Evolutionary conservation across 2,888 invertebrate species (phyloP).

Genomic region (Luffia ferchaultella): DNA sequence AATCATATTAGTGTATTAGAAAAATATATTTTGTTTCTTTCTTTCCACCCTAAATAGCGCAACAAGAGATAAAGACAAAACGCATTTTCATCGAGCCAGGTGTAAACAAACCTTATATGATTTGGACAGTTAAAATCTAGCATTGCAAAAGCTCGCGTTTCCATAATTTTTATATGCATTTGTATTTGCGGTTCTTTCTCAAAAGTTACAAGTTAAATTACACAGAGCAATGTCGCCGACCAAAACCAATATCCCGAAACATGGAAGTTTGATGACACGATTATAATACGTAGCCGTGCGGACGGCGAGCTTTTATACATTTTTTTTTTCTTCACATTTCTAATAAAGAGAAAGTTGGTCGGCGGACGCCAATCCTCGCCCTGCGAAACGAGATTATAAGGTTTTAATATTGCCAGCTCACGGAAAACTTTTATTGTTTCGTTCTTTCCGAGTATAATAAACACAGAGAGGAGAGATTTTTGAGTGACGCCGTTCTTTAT

Average conservation of each 20-base stretch:
- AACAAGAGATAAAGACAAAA: too few relatives aligned
- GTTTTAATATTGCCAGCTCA: slow-evolving; percentile 47
- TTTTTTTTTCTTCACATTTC: slow-evolving; percentile 38
- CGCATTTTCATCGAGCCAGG: too few relatives aligned
- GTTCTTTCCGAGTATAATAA: slow-evolving; percentile 41
- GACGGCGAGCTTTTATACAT: slow-evolving; percentile 13
- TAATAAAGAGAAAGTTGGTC: slow-evolving; percentile 45
- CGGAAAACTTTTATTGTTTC: slow-evolving; percentile 53
- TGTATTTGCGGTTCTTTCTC: background rate
- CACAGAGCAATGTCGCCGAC: background rate
- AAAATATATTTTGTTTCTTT: too few relatives aligned
- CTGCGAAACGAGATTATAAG: slow-evolving; percentile 43
- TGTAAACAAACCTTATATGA: too few relatives aligned
- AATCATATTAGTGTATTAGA: too few relatives aligned
- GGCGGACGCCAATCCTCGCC: slow-evolving; percentile 30
- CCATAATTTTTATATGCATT: too few relatives aligned
- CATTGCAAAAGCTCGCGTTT: too few relatives aligned
- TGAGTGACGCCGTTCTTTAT: slow-evolving; percentile 40
- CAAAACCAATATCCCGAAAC: slow-evolving; percentile 29
- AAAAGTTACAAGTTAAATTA: background rate
- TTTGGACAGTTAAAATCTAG: too few relatives aligned
- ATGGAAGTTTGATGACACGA: slow-evolving; percentile 36
- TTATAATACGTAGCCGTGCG: slow-evolving; percentile 19
- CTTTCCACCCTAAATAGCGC: too few relatives aligned
- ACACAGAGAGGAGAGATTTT: slow-evolving; percentile 36